Evolutionary conservation across 2,113 vertebrate species (phyloP), one percentile per base, ranked within the genome.

Genomic region (Gopherus flavomarginatus): DNA sequence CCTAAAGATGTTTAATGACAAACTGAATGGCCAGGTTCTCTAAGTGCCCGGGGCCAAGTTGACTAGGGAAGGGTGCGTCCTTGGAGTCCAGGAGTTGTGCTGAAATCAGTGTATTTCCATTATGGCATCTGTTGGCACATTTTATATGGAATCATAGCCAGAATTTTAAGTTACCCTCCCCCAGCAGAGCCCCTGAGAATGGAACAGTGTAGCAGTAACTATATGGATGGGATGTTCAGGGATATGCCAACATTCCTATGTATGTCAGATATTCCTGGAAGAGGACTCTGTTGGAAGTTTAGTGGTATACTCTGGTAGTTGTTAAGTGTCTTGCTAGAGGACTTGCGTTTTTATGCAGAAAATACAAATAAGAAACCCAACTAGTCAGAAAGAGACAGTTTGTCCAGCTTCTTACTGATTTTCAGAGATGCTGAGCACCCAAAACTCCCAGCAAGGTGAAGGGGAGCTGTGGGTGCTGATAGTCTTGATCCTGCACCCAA

Each of bases 401-500:
- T 47, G 87, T 77, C 24, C 53, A 50, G 9, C 24, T 59, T 72
- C 11, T 54, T 78, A 47, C 47, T 29, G 42, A 47, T 47, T 44
- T 47, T 47, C 75, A 78, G 42, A 26, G 42, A 78, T 78, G 17
- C 65, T 78, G 75, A 26, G 42, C 75, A 14, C 26, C 26, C 24
- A 78, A 47, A 47, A 78, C 12, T 26, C 22, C 42, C 38, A 78
- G 24, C 21, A 78, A 78, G 13, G 12, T 78, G 42, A 26, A 72
- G 14, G 8, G 17, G n/a, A 5, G 65, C 17, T 72, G 19, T 72
- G n/a, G 35, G 12, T 77, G 42, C 42, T 47, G 42, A 6, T 27
- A 42, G n/a, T 87, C 94, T 96, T 88, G 81, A 84, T 89, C 89
- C 92, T 91, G 72, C 93, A 94, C 90, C 83, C 49, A 88, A n/a